These are phyloP conservation scores for Quadroppia sp. DNA, from an alignment of 2,888 invertebrate species.

Conservation along the genomic window DNA sequence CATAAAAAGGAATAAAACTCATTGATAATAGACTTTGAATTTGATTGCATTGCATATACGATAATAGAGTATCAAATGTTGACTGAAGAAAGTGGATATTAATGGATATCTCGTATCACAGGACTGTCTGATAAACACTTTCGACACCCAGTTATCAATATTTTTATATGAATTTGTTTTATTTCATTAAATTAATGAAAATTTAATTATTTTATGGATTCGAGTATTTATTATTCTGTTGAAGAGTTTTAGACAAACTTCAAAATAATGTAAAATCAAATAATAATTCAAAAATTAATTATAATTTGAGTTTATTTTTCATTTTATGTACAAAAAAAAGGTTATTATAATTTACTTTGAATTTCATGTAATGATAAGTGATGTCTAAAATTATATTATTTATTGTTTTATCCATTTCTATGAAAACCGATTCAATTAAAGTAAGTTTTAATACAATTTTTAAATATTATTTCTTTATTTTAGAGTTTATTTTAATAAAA, in stretches of 20 bases:
- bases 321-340: neutral
- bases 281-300: neutral
- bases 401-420: neutral
- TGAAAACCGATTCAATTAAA: neutral
- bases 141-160: neutral
- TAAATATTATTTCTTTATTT: too few relatives aligned
- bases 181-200: neutral
- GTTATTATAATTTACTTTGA: neutral
- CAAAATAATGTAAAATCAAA: neutral
- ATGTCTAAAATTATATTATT: neutral
- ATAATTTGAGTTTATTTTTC: too few relatives aligned
- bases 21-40: too few relatives aligned
- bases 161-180: conserved; percentile 3
- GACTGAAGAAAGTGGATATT: neutral
- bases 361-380: neutral
- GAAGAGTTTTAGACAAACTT: neutral
- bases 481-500: too few relatives aligned
- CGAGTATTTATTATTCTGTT: neutral
- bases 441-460: neutral
- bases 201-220: neutral
- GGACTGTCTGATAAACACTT: neutral
- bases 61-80: neutral
- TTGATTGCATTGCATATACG: conserved; percentile 3
- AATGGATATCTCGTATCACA: conserved; percentile 1
- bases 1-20: too few relatives aligned